Base-by-base conservation (phyloP, 2,888 invertebrate genomes). In the Melipona bicolor region DNA sequence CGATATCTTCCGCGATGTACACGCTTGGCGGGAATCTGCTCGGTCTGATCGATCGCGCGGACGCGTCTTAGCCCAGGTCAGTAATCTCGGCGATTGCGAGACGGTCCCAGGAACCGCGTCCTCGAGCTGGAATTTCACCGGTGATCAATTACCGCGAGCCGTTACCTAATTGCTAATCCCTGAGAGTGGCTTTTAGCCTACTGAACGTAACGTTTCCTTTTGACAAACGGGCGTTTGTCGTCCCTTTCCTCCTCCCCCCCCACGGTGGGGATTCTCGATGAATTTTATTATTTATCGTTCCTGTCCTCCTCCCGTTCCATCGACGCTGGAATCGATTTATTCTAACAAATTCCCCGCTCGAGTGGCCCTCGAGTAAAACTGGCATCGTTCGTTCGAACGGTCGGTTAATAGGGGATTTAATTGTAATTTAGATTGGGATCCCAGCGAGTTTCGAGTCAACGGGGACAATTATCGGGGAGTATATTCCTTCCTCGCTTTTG, bases 81-180 rank as follows among this genome's bases (percentile, higher is more conserved):
- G 74, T 77, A 71, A 71, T 69, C 73, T 61, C 49, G 21, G 70
- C 73, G 61, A 71, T 82, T 68, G 70, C 65, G 50, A 71, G 50
- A 71, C 56, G 50, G 64, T 49, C 77, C 59, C 73, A 43, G n/a
- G 69, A 62, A 17, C 83, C 61, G 43, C 43, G 61, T 74, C 79
- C 75, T 65, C 81, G 56, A 75, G 69, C 77, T 79, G 87, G 86
- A 86, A 87, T 87, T 86, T 84, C 84, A 68, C 43, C 50, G 70
- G 74, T 84, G 86, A 87, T 87, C 81, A 86, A 86, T 75, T 82
- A 67, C 77, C 64, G 64, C 65, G 72, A 32, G 54, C 79, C 50
- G 84, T 80, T 84, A 75, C 77, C 84, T 81, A 78, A 85, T 85
- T 83, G 84, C 84, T 79, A 83, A 85, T 84, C 77, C 68, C 81